Evolutionary conservation across 2,888 invertebrate species (phyloP), one percentile per base, ranked within the genome.

Genomic region (Atethmia centrago): DNA sequence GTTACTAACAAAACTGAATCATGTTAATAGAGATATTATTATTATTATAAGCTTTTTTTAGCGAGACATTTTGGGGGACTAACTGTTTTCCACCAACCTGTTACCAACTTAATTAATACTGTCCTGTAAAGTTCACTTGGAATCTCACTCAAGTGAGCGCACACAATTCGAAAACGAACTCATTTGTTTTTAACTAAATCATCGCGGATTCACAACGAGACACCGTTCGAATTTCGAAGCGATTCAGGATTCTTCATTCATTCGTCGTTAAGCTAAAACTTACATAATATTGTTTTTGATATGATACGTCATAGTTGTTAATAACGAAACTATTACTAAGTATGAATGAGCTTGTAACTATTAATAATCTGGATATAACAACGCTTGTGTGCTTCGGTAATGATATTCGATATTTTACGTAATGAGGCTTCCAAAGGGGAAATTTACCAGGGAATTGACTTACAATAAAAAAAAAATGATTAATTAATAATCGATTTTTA

Each of bases 261-360:
- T n/a, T n/a, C n/a, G n/a, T n/a, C n/a, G n/a, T n/a, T n/a, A n/a
- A n/a, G n/a, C n/a, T n/a, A n/a, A n/a, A 31, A 31, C 4, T 4
- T 31, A 31, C 3, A 31, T 31, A 3, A 4, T 2, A 31, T 31
- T 36, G n/a, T n/a, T 25, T 66, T 28, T 42, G 40, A 10, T 5
- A n/a, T 16, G n/a, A 10, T 5, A 45, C 2, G 14, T 63, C 21
- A 49, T n/a, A 10, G 21, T 28, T 31, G 42, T 21, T 59, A 53
- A 53, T 40, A 19, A 28, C 3, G 7, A 31, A 65, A 56, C 40
- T 9, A 16, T 40, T n/a, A 47, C 12, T n/a, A 31, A 56, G 14
- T 72, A 49, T 28, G 53, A 73, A 74, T 76, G 40, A 55, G n/a
- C 2, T n/a, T 21, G 2, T 74, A 9, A 47, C 12, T 47, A 31